Evolutionary conservation across 2,888 invertebrate species (phyloP).

Genomic region (Mythimna vitellina): DNA sequence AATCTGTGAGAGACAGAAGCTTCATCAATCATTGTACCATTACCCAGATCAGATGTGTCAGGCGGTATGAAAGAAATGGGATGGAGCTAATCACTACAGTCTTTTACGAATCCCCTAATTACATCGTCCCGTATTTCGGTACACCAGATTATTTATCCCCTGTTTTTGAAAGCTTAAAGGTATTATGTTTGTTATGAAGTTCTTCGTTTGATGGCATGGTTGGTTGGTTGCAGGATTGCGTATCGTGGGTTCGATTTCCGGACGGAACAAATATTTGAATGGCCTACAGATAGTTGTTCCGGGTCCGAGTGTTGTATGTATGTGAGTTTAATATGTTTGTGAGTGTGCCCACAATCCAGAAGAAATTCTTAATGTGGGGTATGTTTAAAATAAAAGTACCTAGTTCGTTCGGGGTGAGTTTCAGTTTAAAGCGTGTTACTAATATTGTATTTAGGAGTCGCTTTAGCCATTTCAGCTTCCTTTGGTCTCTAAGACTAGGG

Average conservation of each 20-base stretch:
- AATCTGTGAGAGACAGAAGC: slow-evolving; percentile 40
- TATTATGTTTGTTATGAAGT: background rate
- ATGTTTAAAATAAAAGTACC: no score
- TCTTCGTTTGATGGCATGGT: background rate
- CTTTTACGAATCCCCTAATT: slow-evolving; percentile 42
- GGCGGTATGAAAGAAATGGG: slow-evolving; percentile 50
- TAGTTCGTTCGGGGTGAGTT: background rate
- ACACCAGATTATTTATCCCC: background rate
- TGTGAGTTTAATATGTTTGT: no score
- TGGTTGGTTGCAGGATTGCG: no score
- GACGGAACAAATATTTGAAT: no score
- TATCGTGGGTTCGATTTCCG: no score
- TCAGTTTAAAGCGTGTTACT: background rate
- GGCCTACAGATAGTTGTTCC: no score
- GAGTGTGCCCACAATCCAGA: no score
- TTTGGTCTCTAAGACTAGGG: no score
- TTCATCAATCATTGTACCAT: slow-evolving; percentile 63
- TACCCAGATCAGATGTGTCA: slow-evolving; percentile 43
- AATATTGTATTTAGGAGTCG: background rate
- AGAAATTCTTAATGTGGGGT: no score
- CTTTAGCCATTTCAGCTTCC: background rate
- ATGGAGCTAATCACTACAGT: slow-evolving; percentile 51
- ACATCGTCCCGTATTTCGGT: slow-evolving; percentile 8
- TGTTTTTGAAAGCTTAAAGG: background rate
- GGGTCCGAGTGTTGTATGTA: no score